Evolutionary conservation across 37 sponge, comb jelly and placozoan genomes (phyloP), one percentile per base, ranked within the genome.

Genomic region (Dysidea cf. avara): DNA sequence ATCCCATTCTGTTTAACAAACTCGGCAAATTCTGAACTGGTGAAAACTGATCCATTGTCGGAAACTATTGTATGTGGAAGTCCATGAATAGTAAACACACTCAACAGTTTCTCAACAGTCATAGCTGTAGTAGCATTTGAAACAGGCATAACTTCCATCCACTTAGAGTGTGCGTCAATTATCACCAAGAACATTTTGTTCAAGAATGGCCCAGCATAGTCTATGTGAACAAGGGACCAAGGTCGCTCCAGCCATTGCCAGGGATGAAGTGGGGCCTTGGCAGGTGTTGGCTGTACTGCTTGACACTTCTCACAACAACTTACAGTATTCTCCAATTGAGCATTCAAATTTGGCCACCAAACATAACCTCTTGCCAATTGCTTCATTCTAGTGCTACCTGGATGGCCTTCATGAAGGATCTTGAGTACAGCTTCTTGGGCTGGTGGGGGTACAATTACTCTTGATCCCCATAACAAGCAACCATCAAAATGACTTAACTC

Each of bases 11-110:
- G 30, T 29, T 30, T 28, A 64, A 64, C 38, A 36, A 81, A 81
- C 3, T 32, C 7, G 34, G 54, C 35, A 38, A 81, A 81, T 39
- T 84, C 85, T 46, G 21, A 55, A 54, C 78, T 77, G 20, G 52
- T 40, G 37, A 77, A 75, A 35, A 37, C 28, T 17, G 85, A 52
- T 16, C 78, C 78, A 51, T 84, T 84, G 64, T 76, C 83, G 5
- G 70, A 32, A 13, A 82, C 75, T 40, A 69, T 35, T 25, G 36
- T 68, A 36, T 55, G n/a, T 12, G 76, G 76, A 3, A 84, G 7
- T 9, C 78, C 85, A 66, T 64, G 35, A 26, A 22, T 30, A 39
- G 69, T 48, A 53, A 84, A 77, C 7, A 76, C 9, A 20, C 29
- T 39, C 22, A 64, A 38, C 49, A 84, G 62, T 18, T 56, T 24